Evolutionary conservation across 2,113 vertebrate species (phyloP).

Genomic region (Morphnarchus princeps): DNA sequence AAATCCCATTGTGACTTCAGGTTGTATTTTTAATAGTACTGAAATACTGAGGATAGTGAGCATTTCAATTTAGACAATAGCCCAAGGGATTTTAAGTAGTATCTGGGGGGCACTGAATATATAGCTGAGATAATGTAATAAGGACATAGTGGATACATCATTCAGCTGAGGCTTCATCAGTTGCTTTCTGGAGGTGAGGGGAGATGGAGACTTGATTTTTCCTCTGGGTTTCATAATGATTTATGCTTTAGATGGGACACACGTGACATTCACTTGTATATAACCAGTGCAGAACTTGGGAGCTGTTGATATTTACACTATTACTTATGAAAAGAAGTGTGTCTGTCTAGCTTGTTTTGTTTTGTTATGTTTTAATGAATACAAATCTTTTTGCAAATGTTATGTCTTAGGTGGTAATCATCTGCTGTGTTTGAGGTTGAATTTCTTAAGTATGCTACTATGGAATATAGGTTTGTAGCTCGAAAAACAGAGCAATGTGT

Average conservation of each 20-base stretch:
- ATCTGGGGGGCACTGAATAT: neutral
- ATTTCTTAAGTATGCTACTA: neutral
- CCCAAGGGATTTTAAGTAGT: neutral
- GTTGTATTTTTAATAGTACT: slow-evolving; percentile 14
- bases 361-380: neutral
- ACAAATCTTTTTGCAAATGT: neutral
- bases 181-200: neutral
- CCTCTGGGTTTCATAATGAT: neutral
- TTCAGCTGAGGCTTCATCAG: neutral
- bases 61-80: slow-evolving; percentile 39
- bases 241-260: neutral
- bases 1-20: neutral
- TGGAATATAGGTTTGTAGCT: neutral
- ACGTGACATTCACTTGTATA: neutral
- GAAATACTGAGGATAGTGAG: neutral
- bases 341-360: neutral
- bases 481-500: neutral
- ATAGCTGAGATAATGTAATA: neutral
- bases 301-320: neutral
- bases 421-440: neutral
- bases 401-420: neutral
- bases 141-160: neutral
- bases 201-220: neutral
- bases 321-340: neutral
- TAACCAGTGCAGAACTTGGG: neutral